Conservation (phyloP, 2,113 vertebrate genomes). For the Lathamus discolor region DNA sequence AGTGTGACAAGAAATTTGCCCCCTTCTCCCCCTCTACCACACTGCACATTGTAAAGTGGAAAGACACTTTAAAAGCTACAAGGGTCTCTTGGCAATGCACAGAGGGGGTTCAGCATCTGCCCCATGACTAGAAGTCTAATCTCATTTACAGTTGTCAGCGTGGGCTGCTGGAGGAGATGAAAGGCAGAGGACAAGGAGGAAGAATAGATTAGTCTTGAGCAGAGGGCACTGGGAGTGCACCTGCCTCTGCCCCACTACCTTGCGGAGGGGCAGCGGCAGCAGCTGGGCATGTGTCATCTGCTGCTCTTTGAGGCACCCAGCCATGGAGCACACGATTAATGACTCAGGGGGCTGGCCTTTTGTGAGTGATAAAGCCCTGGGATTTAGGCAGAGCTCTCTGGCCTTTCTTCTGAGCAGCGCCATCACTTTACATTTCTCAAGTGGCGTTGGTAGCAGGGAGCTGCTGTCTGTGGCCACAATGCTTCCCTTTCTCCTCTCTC, state of each 20-base stretch:
- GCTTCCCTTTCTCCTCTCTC: conserved; percentile 61
- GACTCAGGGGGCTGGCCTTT: conserved; percentile 45
- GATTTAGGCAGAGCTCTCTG: conserved; percentile 70
- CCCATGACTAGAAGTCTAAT: conserved; percentile 57
- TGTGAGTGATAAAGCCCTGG: conserved; percentile 57
- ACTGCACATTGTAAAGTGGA: not conserved
- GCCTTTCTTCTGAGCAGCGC: conserved; percentile 27
- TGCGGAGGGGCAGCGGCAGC: conserved; percentile 15
- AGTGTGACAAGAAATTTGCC: not conserved
- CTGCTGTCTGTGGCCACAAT: conserved; percentile 67
- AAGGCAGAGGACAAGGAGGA: conserved; percentile 59
- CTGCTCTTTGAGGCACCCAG: conserved; percentile 59
- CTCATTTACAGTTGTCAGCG: conserved; percentile 70
- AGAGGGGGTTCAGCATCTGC: conserved; percentile 40
- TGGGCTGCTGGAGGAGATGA: conserved; percentile 53
- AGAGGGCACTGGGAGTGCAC: conserved; percentile 72
- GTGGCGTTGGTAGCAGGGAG: not conserved
- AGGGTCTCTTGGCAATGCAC: conserved; percentile 11
- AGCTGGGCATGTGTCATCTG: conserved; percentile 73
- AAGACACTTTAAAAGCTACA: conserved; percentile 10
- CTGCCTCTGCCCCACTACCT: conserved; percentile 56
- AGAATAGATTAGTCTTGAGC: conserved; percentile 55
- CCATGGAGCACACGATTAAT: conserved; percentile 72
- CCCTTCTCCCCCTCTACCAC: not conserved
- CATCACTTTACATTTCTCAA: conserved; percentile 74